Evolutionary conservation across 2,113 vertebrate genomes (phyloP).

Genomic region (Scortum barcoo): DNA sequence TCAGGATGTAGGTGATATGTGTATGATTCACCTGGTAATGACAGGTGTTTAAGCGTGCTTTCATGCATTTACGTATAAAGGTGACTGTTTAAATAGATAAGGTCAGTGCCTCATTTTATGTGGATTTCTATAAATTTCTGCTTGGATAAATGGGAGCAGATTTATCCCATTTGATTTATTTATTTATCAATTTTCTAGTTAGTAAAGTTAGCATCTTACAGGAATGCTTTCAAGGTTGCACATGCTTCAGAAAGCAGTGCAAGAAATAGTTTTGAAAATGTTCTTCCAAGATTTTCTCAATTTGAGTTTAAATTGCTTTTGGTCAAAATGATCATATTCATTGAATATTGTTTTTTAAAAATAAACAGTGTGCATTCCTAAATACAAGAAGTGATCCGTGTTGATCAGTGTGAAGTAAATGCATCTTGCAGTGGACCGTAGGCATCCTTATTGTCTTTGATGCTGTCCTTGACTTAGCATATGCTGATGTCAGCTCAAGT

Average conservation of each 20-base stretch:
- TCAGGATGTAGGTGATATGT: neutral
- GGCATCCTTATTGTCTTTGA: neutral
- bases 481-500: neutral
- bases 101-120: neutral
- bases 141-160: neutral
- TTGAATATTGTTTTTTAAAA: neutral
- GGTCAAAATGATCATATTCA: neutral
- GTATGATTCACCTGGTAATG: neutral
- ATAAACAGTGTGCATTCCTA: neutral
- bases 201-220: neutral
- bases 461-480: neutral
- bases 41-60: neutral
- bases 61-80: neutral
- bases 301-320: neutral
- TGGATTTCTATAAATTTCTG: neutral
- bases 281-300: neutral
- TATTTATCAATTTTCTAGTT: too few species aligned
- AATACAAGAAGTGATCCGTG: neutral
- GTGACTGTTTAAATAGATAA: neutral
- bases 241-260: neutral
- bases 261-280: neutral
- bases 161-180: neutral
- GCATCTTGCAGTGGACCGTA: neutral
- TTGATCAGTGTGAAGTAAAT: neutral
- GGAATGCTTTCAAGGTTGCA: slow-evolving; percentile 1